Conservation (phyloP, 2,888 invertebrate species). For the Cephus spinipes region DNA sequence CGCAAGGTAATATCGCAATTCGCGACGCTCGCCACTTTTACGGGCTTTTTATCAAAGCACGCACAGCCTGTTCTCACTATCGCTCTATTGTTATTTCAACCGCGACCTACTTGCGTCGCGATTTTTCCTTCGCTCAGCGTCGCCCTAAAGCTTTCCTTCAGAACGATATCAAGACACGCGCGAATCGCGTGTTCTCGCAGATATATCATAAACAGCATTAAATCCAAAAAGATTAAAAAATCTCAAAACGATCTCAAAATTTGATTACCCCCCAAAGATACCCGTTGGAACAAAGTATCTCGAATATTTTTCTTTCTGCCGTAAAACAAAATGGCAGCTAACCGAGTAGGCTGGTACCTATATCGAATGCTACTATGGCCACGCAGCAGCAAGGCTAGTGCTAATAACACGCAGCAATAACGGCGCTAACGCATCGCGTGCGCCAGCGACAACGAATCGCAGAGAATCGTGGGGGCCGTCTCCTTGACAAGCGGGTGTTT, state of each 20-base stretch:
- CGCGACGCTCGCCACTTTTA: constrained; percentile 2
- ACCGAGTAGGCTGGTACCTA: background rate
- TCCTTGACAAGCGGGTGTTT: constrained; percentile 67
- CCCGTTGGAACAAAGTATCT: no score
- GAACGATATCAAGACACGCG: background rate
- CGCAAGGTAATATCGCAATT: background rate
- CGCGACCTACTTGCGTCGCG: constrained; percentile 58
- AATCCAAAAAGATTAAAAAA: background rate
- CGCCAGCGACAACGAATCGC: constrained; percentile 62
- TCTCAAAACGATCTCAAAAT: background rate
- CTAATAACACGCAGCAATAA: constrained; percentile 59
- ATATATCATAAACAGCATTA: background rate
- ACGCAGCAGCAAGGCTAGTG: constrained; percentile 30
- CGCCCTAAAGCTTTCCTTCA: background rate
- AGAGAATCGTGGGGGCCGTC: constrained; percentile 54
- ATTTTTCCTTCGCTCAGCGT: constrained; percentile 42
- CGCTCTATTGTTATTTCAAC: constrained; percentile 50
- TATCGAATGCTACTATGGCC: background rate
- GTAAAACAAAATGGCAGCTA: background rate
- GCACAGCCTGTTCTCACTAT: constrained; percentile 53
- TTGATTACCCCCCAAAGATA: no score
- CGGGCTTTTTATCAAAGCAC: constrained; percentile 49
- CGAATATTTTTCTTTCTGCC: background rate
- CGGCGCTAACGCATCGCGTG: constrained; percentile 59
- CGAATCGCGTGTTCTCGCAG: background rate